Evolutionary conservation across 1,140 invertebrate genomes (phyloP), one percentile per base, ranked within the genome.

Genomic region (Neodiprion fabricii): DNA sequence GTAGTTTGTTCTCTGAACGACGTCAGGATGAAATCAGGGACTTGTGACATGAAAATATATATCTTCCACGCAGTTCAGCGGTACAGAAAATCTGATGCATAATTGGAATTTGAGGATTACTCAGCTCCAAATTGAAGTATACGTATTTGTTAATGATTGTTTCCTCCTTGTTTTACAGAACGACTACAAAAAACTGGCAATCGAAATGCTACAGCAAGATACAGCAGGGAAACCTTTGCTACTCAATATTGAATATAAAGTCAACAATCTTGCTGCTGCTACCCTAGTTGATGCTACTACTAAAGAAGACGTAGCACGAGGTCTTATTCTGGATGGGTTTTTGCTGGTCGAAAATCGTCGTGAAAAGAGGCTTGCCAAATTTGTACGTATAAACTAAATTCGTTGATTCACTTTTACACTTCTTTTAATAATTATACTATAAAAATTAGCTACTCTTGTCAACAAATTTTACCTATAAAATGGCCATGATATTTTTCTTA

Each of bases 281-380:
- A 94, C 96, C 0, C 88, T 99, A 12, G 81, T 91, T 11, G 92
- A 95, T 79, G 90, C 93, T 7, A 90, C 91, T 53, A 92, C 91
- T 47, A 94, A 96, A 85, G 90, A 93, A 73, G 97, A 99, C 86
- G 90, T 99, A 78, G 94, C 92, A 48, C 96, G 96, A 86, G 91
- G 90, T 76, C 90, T 99, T 14, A 93, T 99, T 73, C 90, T 91
- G 50, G 95, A 98, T 79, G 98, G 98, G 12, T 91, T 95, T 67
- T 89, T 98, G 2, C 82, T 98, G 50, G 93, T 95, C 73, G 96
- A 98, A 68, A 91, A 91, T 69, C 89, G 94, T 61, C 92, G 93
- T 74, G 97, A 98, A 81, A 93, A 92, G 74, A 92, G 95, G 79
- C 91, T 98, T 49, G 91, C 93, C 70, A 93, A 95, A 86, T 84